Conservation (phyloP, 2,113 vertebrate genomes). For the Hippocampus barbouri region DNA sequence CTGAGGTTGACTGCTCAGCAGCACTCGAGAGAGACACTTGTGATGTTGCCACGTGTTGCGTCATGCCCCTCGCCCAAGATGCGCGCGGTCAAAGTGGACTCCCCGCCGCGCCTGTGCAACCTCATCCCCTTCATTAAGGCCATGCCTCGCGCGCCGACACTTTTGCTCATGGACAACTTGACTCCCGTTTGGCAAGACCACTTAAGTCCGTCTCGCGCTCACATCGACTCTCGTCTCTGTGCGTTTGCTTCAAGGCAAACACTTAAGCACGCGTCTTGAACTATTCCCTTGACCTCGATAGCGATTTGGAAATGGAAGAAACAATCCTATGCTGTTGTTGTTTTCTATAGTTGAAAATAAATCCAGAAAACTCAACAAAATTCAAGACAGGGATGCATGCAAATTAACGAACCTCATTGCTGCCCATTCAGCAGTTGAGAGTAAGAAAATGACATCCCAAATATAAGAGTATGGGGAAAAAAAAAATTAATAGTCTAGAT, state of each 20-base stretch:
- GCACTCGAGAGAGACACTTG: conserved; percentile 21
- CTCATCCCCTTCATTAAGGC: conserved; percentile 42
- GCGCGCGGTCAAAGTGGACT: conserved; percentile 38
- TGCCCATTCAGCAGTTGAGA: too few species aligned
- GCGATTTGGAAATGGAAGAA: not conserved
- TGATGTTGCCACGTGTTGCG: conserved; percentile 45
- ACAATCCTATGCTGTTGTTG: not conserved
- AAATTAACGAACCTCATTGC: too few species aligned
- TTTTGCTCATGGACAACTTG: conserved; percentile 31
- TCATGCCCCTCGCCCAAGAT: conserved; percentile 42
- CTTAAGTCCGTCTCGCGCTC: conserved; percentile 3
- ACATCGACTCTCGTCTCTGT: conserved; percentile 2
- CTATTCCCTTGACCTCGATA: not conserved
- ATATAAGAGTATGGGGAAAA: too few species aligned
- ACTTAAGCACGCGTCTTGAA: not conserved
- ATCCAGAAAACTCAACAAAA: not conserved
- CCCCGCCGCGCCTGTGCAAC: conserved; percentile 28
- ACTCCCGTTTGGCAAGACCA: not conserved
- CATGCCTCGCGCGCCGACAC: conserved; percentile 10
- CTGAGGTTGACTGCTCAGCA: conserved; percentile 9
- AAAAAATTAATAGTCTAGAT: too few species aligned
- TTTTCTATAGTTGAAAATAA: not conserved
- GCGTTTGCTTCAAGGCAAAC: not conserved
- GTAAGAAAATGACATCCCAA: too few species aligned
- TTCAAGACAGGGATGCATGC: too few species aligned